Evolutionary conservation across 2,888 invertebrate species (phyloP), one percentile per base, ranked within the genome.

Genomic region (Polymixis flavicincta): DNA sequence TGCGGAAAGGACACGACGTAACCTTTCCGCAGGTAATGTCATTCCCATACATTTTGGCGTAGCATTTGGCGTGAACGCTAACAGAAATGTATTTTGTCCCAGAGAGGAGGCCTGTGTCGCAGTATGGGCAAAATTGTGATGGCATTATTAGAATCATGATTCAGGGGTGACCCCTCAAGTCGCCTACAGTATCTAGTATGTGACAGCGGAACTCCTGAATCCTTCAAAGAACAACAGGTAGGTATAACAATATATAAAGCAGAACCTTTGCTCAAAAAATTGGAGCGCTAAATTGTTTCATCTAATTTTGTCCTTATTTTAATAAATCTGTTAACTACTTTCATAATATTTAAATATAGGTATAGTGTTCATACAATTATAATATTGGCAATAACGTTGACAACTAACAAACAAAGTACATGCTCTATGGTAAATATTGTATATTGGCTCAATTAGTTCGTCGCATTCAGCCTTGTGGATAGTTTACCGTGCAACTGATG

Each of bases 401-500:
- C 68, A 82, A 22, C 57, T 60, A 82, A 65, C 19, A 25, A 63
- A 60, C 70, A 64, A 45, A 25, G 50, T n/a, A 55, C 52, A n/a
- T 42, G 48, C 54, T 73, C 61, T 71, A 60, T 74, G 60, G 52
- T 73, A 76, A 75, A 71, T 81, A 87, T 81, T 74, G 82, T 82
- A 55, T 78, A 85, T 84, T 84, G 86, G 77, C 65, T 65, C 76
- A 87, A 85, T 78, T 84, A 87, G 68, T 54, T 57, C 42, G 66
- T 66, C 71, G 59, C 77, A 79, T 83, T 85, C 80, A 85, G 68
- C 90, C 90, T 90, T 90, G 91, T 59, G 75, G 67, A 69, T 79
- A 83, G 85, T 88, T 90, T 87, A 83, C 84, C 45, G 63, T 85
- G 82, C 80, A 77, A 60, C 64, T 80, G 82, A 80, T 80, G 87